Evolutionary conservation across 2,888 invertebrate genomes (phyloP).

Genomic region (Drosophila mimetica): DNA sequence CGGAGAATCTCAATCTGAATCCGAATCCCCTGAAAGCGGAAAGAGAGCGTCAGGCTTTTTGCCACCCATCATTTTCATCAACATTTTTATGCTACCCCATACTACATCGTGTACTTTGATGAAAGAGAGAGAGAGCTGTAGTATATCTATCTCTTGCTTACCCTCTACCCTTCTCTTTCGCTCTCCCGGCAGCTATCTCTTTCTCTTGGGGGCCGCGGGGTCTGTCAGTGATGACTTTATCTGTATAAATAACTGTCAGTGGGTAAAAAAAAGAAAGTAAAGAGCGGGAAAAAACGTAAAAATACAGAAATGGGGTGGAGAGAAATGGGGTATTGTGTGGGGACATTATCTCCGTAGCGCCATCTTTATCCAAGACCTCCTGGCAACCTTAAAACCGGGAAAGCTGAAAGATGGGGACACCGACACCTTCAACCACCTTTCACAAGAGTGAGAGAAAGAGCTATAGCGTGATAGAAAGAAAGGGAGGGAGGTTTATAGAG

Average conservation of each 20-base stretch:
- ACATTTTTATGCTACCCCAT: constrained; percentile 35
- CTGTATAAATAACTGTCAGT: constrained; percentile 81
- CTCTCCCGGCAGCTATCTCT: constrained; percentile 11
- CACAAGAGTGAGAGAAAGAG: constrained; percentile 26
- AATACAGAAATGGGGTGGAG: background rate
- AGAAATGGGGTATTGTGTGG: background rate
- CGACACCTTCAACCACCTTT: constrained; percentile 66
- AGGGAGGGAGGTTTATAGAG: constrained; percentile 14
- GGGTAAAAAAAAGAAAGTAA: constrained; percentile 47
- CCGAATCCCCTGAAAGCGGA: constrained; percentile 13
- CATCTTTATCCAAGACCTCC: constrained; percentile 44
- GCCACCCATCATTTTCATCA: constrained; percentile 34
- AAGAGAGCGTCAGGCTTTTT: constrained; percentile 1
- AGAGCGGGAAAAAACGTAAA: constrained; percentile 24
- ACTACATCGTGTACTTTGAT: background rate
- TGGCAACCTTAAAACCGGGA: constrained; percentile 58
- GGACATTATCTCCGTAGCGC: constrained; percentile 57
- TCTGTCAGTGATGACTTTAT: constrained; percentile 81
- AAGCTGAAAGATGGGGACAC: constrained; percentile 53
- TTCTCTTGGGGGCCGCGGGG: constrained; percentile 52
- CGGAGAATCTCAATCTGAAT: constrained; percentile 3
- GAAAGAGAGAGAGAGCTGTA: constrained; percentile 28
- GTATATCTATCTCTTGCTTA: constrained; percentile 30
- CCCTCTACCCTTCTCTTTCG: constrained; percentile 16
- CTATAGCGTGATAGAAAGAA: constrained; percentile 12